Evolutionary conservation across 2,113 vertebrate genomes (phyloP).

Genomic region (Gulo gulo): DNA sequence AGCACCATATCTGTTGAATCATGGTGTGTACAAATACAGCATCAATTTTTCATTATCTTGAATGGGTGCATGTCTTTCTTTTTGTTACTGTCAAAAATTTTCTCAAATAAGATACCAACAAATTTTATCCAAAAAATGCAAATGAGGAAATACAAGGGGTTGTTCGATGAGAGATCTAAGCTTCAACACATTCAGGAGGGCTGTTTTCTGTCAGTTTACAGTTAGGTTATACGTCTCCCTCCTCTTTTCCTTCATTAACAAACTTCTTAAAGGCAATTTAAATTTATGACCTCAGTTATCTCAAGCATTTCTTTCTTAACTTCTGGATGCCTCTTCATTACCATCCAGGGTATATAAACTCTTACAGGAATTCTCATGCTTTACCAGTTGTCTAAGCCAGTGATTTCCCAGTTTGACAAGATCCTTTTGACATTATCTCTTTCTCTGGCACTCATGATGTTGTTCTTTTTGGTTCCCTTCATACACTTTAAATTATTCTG

Average conservation of each 20-base stretch:
- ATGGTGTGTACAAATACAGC: constrained; percentile 43
- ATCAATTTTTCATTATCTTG: constrained; percentile 72
- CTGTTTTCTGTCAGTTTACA: background rate
- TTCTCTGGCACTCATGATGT: background rate
- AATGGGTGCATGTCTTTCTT: background rate
- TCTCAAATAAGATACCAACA: background rate
- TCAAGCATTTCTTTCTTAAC: background rate
- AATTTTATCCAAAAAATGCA: background rate
- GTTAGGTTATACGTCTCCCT: background rate
- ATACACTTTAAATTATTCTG: background rate
- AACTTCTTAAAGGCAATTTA: background rate
- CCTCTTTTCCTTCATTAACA: background rate
- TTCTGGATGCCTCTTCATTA: background rate
- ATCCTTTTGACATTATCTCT: background rate
- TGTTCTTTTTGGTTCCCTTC: background rate
- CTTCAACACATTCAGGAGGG: background rate
- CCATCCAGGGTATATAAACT: background rate
- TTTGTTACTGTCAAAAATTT: constrained; percentile 55
- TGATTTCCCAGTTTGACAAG: background rate
- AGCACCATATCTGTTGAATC: constrained; percentile 6
- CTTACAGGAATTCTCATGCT: background rate
- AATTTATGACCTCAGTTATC: background rate
- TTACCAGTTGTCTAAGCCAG: background rate
- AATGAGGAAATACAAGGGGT: constrained; percentile 24
- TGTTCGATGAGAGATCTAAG: constrained; percentile 22